Base-by-base conservation (phyloP, 2,113 vertebrate genomes). In the Xenopus borealis region DNA sequence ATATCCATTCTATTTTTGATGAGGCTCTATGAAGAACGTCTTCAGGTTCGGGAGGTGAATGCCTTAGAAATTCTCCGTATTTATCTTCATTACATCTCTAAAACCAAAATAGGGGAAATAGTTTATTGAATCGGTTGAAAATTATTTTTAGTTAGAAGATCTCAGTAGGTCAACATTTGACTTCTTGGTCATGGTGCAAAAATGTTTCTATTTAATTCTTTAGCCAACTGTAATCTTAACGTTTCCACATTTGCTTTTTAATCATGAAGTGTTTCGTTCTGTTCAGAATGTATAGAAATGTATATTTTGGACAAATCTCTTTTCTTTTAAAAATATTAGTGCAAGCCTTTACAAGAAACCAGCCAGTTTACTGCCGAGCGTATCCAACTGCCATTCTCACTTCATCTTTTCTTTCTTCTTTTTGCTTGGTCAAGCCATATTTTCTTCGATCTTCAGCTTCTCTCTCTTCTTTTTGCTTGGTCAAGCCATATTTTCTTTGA, bases 41-140 rank as follows among this genome's bases (percentile, higher is more conserved):
- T 50, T 12, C 5, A 50, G 47, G 14, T 50, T 50, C 1, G 47
- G 47, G 3, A 50, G 47, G 53, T n/a, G 47, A 50, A 50, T 50
- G 47, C 3, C 47, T 12, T 50, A 50, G 6, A 50, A 10, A 16
- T 50, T 50, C 47, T 50, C 14, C 47, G 5, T 16, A 16, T 55
- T n/a, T 55, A 55, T 55, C 16, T 68, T 63, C 59, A 69, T 23
- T 45, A 45, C 53, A 69, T 45, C 3, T 55, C 17, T 55, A 55
- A 27, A 27, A 27, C 1, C 2, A 55, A 55, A 7, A 61, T 17
- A 62, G 59, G 62, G 12, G 10, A 53, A 20, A 65, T 23, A 14
- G 40, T 62, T 75, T 63, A 76, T 76, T 76, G 16, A 62, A 52
- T 20, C 18, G 10, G 61, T 67, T 67, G 16, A 47, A 67, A 23